Evolutionary conservation across 2,797 vertebrate species (phyloP).

Genomic region (Galaxias olidus): DNA sequence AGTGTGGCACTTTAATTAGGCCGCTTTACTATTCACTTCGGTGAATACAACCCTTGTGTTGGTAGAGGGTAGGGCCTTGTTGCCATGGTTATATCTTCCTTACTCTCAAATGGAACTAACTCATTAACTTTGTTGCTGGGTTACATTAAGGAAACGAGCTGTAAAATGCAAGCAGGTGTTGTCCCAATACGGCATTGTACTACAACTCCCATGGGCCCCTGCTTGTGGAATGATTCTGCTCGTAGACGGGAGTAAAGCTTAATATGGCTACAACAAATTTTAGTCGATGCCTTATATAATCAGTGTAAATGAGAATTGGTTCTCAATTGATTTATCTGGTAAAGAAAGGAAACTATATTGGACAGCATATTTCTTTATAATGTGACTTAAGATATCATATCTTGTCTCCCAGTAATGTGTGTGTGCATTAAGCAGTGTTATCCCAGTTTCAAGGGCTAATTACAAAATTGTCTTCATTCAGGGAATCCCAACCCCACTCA

Average conservation of each 20-base stretch:
- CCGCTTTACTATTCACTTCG: slow-evolving; percentile 1
- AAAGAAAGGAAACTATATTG: too few species aligned
- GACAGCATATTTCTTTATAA: too few species aligned
- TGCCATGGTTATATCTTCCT: slow-evolving; percentile 28
- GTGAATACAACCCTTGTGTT: slow-evolving; percentile 3
- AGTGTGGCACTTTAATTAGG: background rate
- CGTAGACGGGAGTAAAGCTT: too few species aligned
- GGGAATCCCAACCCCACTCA: slow-evolving; percentile 1
- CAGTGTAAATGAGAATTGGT: too few species aligned
- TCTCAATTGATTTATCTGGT: too few species aligned
- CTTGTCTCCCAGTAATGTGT: too few species aligned
- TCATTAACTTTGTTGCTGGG: slow-evolving; percentile 20
- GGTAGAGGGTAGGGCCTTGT: slow-evolving; percentile 9
- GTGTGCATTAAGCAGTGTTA: too few species aligned
- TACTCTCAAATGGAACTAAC: slow-evolving; percentile 17
- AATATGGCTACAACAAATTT: too few species aligned
- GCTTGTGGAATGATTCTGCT: background rate
- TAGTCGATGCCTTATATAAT: too few species aligned
- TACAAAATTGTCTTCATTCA: background rate
- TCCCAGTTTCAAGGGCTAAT: too few species aligned
- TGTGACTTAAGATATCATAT: too few species aligned
- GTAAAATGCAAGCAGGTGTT: slow-evolving; percentile 14
- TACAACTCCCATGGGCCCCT: background rate
- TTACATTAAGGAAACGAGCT: slow-evolving; percentile 10
- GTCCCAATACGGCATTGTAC: background rate